Evolutionary conservation across 2,888 invertebrate species (phyloP), one percentile per base, ranked within the genome.

Genomic region (Melitaea athalia): DNA sequence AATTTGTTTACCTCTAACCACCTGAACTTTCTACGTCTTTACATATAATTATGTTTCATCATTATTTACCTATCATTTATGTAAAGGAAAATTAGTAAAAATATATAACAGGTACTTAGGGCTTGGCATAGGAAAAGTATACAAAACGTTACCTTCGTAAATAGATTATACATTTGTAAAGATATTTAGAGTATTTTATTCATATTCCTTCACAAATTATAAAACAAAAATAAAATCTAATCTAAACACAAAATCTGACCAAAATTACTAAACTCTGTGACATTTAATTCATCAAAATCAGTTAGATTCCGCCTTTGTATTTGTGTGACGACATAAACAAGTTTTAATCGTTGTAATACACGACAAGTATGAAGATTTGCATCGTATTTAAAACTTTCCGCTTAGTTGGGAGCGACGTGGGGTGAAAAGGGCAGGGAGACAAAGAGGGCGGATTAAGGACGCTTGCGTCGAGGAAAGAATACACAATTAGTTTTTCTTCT

Each of bases 391-490:
- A 89, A 91, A 91, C 86, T 90, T 92, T 90, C 87, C 86, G 87
- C 87, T 89, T 91, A 87, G 89, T 90, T 90, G 88, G 87, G 85
- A 38, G 80, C 82, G 79, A 61, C 70, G 69, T 78, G 79, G 79
- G 82, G 81, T 78, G 78, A 78, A 77, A 67, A 68, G 81, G 80
- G 78, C 72, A 81, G 82, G 79, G 79, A 78, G 79, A 69, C 63
- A 68, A 59, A 80, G 84, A 84, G 86, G 87, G 86, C 86, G 90
- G 91, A 92, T 92, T 92, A 92, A 91, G 91, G 89, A 89, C 87
- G 86, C 84, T 82, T 81, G 82, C 85, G 86, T 88, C 92, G 90
- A 90, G 91, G 89, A 92, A 92, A 92, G 92, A 92, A 92, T 92
- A 92, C 92, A 91, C 89, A 92, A 92, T 92, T 92, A 92, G 92